Percentiles rank a stretch among this genome's conserved stretches.
Evolutionary conservation across 2,797 vertebrate species (phyloP).

Genomic region (Parauchenoglanis punctatus): DNA sequence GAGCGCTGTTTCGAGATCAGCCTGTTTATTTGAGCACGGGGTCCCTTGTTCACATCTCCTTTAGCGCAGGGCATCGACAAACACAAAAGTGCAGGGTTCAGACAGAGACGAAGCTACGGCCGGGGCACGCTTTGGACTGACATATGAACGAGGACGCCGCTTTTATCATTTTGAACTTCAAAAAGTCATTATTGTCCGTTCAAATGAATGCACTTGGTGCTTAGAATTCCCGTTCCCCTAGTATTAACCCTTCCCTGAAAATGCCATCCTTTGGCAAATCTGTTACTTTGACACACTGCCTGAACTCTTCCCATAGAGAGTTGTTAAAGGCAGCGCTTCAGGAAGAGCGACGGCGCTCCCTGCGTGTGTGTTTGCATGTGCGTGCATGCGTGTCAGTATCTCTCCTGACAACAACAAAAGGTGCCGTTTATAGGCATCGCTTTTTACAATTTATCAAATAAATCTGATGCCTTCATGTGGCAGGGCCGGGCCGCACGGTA

Average conservation of each 20-base stretch:
- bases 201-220: background rate
- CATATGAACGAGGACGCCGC: background rate
- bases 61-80: slow-evolving; percentile 41
- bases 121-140: background rate
- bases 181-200: background rate
- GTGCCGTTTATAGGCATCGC: slow-evolving; percentile 67
- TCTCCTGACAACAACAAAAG: slow-evolving; percentile 69
- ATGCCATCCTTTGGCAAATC: background rate
- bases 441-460: slow-evolving; percentile 82
- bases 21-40: slow-evolving; percentile 40
- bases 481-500: slow-evolving; percentile 70
- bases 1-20: slow-evolving; percentile 7
- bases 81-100: slow-evolving; percentile 22
- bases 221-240: background rate
- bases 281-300: slow-evolving; percentile 18
- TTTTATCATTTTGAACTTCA: slow-evolving; percentile 7
- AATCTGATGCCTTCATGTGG: slow-evolving; percentile 77
- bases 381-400: slow-evolving; percentile 36
- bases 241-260: slow-evolving; percentile 12
- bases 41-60: slow-evolving; percentile 49
- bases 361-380: slow-evolving; percentile 42
- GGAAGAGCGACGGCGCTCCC: slow-evolving; percentile 30
- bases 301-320: slow-evolving; percentile 20
- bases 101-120: slow-evolving; percentile 5
- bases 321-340: slow-evolving; percentile 23